These are phyloP conservation scores for Spea multiplicata DNA, from an alignment of 2,113 vertebrate genomes.

Conservation along the genomic window DNA sequence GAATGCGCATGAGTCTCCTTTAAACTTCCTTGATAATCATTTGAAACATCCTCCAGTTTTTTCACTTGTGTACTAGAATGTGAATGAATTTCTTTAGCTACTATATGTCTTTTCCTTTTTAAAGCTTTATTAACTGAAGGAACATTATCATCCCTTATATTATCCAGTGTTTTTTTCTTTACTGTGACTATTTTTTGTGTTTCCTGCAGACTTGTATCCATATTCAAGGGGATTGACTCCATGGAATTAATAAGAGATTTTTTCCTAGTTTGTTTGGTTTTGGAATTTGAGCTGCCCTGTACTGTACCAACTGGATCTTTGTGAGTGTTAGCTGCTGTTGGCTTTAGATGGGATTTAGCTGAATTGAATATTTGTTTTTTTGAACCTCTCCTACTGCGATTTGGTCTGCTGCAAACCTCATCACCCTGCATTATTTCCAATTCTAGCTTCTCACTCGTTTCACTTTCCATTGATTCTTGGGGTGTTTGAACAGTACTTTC, in stretches of 20 bases:
- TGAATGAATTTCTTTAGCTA: conserved; percentile 57
- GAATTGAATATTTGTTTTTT: conserved; percentile 58
- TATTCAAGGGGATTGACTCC: conserved; percentile 62
- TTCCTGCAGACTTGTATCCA: conserved; percentile 64
- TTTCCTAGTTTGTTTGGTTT: conserved; percentile 61
- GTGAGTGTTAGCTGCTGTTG: conserved; percentile 35
- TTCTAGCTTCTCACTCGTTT: conserved; percentile 48
- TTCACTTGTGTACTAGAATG: conserved; percentile 52
- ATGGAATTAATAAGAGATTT: conserved; percentile 54
- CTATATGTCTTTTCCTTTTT: conserved; percentile 60
- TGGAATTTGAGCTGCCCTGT: conserved; percentile 46
- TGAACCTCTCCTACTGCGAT: conserved; percentile 54
- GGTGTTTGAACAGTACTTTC: conserved; percentile 53
- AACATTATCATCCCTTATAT: neutral
- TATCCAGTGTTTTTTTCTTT: conserved; percentile 69
- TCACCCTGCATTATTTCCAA: conserved; percentile 51
- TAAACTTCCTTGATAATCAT: conserved; percentile 54
- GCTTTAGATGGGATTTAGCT: conserved; percentile 52
- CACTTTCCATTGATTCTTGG: conserved; percentile 52
- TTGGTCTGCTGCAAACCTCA: conserved; percentile 48
- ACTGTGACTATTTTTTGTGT: conserved; percentile 73
- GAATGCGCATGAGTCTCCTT: conserved; percentile 55
- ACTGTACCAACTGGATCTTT: conserved; percentile 54
- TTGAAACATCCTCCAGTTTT: conserved; percentile 60
- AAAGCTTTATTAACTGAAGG: conserved; percentile 34